Base-by-base conservation (phyloP, 2,888 invertebrate species). In the Mythimna loreyi region DNA sequence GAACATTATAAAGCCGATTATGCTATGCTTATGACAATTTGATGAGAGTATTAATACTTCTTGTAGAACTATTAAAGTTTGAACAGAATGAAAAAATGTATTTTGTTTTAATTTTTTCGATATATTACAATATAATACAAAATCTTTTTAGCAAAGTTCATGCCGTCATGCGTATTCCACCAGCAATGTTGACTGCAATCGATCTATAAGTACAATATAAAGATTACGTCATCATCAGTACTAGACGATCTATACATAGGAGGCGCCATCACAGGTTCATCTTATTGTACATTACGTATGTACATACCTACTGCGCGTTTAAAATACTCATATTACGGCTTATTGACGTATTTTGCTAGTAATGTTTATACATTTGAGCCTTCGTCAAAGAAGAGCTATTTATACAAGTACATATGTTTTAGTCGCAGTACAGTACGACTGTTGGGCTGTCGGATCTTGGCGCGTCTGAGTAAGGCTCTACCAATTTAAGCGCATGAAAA, bases 141-240 rank as follows among this genome's bases (percentile, higher is more conserved):
- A 36, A 36, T 36, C 0, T 19, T 40, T 61, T 33, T 43, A 33
- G 36, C 13, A 49, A 55, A 73, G 25, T 55, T 43, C 21, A 55
- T 55, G 7, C 49, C 21, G 49, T 43, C 21, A 55, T 55, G 7
- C 49, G 59, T 67, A 59, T 55, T 36, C 30, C 21, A 74, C 19
- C 33, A 67, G n/a, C 43, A 19, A 30, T 47, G 49, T 43, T 47
- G 1, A 61, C 16, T 21, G 47, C 19, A 72, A 70, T 45, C 23
- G 28, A 9, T 69, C 13, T 45, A 2, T 50, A 45, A 28, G 30
- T 52, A 58, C 25, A 62, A 68, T 61, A 47, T 19, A 23, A 23
- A 47, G 50, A 75, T 73, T 69, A 75, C 75, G 62, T 75, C 69
- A 67, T 58, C 47, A 43, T 62, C 33, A 75, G 36, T 55, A 50